Evolutionary conservation across 2,888 invertebrate genomes (phyloP), one percentile per base, ranked within the genome.

Genomic region (Drosophila mettleri): DNA sequence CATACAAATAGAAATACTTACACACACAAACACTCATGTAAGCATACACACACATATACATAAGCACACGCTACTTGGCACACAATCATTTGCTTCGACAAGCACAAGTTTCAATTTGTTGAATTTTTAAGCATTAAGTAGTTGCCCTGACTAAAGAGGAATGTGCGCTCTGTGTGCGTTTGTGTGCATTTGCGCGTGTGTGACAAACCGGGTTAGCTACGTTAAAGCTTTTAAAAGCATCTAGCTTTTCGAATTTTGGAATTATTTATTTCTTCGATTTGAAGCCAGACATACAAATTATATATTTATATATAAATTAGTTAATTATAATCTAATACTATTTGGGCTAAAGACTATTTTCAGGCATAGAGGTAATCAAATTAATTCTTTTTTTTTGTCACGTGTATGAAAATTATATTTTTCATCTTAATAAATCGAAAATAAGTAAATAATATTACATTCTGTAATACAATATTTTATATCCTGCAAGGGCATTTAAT

Each of bases 21-120:
- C 16, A n/a, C 20, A 39, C 34, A 48, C 43, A 43, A 9, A 16
- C 41, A 51, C 41, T 22, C 58, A 53, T 16, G 29, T 51, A 63
- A n/a, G n/a, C 53, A 55, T 39, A 65, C 6, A 46, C 55, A 51
- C 16, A 49, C 39, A 60, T 33, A 54, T 29, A 60, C 12, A 48
- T 22, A 61, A n/a, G 41, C 29, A 63, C 53, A 63, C 45, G 41
- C 66, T 55, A 55, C 63, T 75, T 70, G 63, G 77, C 72, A 79
- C 79, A 90, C 86, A 89, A 89, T 89, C 88, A 90, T 73, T 89
- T 85, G 89, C 89, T 90, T 85, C 89, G 87, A 87, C 79, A 79
- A 90, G 89, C 90, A 90, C 83, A 89, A 90, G 89, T 89, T 90
- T 89, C 90, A 89, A 89, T 90, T 89, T 89, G 90, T 90, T 90